Evolutionary conservation across 35 echinoderm and acorn worm species (phyloP), one percentile per base, ranked within the genome.

Genomic region (Acanthaster planci): DNA sequence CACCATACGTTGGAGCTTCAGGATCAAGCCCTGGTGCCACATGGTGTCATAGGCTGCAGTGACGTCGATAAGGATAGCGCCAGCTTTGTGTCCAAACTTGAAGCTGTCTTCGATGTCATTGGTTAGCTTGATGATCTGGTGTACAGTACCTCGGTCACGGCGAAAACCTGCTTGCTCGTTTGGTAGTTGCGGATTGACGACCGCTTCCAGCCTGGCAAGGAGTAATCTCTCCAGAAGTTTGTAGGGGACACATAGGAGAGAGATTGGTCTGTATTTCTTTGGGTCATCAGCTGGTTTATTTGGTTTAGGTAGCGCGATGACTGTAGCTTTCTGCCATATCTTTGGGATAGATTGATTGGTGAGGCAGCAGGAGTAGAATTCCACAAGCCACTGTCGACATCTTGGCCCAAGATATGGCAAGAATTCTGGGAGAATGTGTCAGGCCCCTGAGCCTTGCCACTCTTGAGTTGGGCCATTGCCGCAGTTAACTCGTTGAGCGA

Each of bases 31-130:
- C 26, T 52, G 23, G 38, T 82, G 52, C 78, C 84, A 86, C 16
- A 86, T 40, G 34, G 84, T 86, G 79, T 89, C 78, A 67, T 89
- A 89, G 0, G 52, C 78, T 7, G 78, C 87, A 0, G 87, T 89
- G 0, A 82, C 2, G 38, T 89, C 78, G 32, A 89, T 55, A 39
- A 82, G 82, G 18, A 67, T 38, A 53, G 54, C 87, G 1, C 87
- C 87, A 27, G 87, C 56, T 37, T 89, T 89, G 17, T 64, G 10
- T 10, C 50, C 1, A 3, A 4, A 64, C 39, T 89, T 36, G 36
- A 89, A 83, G 8, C 35, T 19, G 22, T 81, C 78, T 39, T 89
- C 87, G 0, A 89, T 89, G 55, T 82, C 87, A 39, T 89, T 19
- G 1, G 78, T 82, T 18, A 86, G 77, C 31, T 17, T 10, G 47